A percentile compares a stretch with the other conserved stretches of the same genome.
Evolutionary conservation across 2,113 vertebrate genomes (phyloP).

Genomic region (Gasterosteus aculeatus): DNA sequence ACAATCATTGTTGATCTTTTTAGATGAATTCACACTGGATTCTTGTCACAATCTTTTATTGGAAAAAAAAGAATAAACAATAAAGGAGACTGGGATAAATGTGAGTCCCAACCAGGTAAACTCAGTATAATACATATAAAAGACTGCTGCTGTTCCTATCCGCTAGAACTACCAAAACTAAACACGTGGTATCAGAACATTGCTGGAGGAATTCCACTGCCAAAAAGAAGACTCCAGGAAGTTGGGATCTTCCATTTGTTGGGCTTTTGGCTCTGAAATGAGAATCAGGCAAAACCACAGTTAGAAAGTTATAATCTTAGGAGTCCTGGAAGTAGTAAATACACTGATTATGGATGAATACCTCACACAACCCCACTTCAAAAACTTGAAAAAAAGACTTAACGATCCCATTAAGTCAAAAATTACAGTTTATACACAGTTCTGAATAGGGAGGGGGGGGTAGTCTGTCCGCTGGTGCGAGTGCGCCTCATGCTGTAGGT

Average conservation of each 20-base stretch:
- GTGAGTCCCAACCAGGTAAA: background rate
- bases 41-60: constrained; percentile 38
- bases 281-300: background rate
- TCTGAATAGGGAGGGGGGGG: background rate
- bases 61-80: constrained; percentile 18
- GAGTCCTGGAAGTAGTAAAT: background rate
- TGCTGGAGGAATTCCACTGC: constrained; percentile 90
- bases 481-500: too few relatives aligned
- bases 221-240: constrained; percentile 94
- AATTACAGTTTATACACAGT: background rate
- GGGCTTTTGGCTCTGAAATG: constrained; percentile 57
- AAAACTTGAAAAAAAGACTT: too few relatives aligned
- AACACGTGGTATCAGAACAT: constrained; percentile 83
- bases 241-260: constrained; percentile 89
- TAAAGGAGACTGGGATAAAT: background rate
- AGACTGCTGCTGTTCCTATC: background rate
- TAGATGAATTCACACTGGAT: constrained; percentile 11
- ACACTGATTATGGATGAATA: background rate
- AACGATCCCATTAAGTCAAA: background rate
- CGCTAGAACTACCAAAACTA: background rate
- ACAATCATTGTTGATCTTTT: background rate
- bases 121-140: constrained; percentile 4
- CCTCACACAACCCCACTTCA: background rate
- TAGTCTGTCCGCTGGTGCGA: too few relatives aligned
- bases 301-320: background rate